Evolutionary conservation across 2,888 invertebrate genomes (phyloP), one percentile per base, ranked within the genome.

Genomic region (Idaea biselata): DNA sequence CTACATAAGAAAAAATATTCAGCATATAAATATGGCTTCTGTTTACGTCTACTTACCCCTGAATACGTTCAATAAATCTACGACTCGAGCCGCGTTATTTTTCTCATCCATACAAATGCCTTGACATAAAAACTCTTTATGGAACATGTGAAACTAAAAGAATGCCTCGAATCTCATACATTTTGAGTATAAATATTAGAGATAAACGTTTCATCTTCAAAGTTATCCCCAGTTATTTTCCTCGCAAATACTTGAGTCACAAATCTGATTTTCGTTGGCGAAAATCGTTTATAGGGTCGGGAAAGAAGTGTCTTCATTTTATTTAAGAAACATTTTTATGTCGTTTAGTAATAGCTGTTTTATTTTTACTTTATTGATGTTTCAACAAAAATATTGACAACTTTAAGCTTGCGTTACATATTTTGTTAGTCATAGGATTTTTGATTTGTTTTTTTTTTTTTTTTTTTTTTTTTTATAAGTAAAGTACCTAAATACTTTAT

Each of bases 201-300:
- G 63, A 64, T 66, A 71, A 71, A 63, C 65, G 61, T 64, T 71
- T 66, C 68, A 67, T 67, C 66, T 65, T 60, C 60, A 63, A 64
- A 65, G 65, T 65, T 66, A 68, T 70, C 63, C 62, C 54, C 58
- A 58, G 63, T 64, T 63, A 65, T 67, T 66, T 58, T 58, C 66
- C 62, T 69, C 66, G 64, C 63, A 67, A 65, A 69, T 64, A 61
- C 67, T 67, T 62, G 61, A 66, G 63, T 70, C 65, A 64, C 63
- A 67, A 74, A 72, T 72, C 70, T 67, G 63, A 66, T 71, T 71
- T 71, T 61, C 65, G 66, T 57, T 63, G 62, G 71, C 63, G 44
- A 71, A 73, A 73, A 70, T 70, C 65, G 66, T 70, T 68, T 66
- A 64, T 68, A 62, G 62, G 63, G 60, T 66, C 65, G 64, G n/a